Evolutionary conservation across 1,140 invertebrate species (phyloP), one percentile per base, ranked within the genome.

Genomic region (Euborellia annulipes): DNA sequence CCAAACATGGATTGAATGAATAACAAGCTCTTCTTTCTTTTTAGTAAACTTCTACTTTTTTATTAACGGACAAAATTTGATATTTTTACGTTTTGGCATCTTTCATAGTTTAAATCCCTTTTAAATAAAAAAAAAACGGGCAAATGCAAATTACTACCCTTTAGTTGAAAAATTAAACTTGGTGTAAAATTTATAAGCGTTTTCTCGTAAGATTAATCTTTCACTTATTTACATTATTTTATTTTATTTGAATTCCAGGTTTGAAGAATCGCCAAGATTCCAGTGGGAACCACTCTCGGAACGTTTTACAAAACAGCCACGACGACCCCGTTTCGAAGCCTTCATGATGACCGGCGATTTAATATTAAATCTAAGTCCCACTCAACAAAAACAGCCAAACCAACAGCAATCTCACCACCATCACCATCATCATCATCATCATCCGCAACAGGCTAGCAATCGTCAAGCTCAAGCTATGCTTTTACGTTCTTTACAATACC

Each of bases 311-410:
- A 54, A 59, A 30, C 59, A 67, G 46, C 36, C 48, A 41, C 23
- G 45, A 3, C 47, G 32, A 18, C 66, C 65, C 45, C 69, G 76
- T 55, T 92, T 85, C 65, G 90, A 94, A 65, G 85, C 88, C 17
- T 94, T 88, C 67, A 87, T 93, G 76, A 94, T 95, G 90, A 94
- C 90, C n/a, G 90, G 90, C 8, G 89, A 94, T 59, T 69, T 91
- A 50, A 93, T 94, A 62, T 70, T 95, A 42, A 93, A 92, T 64
- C 70, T 93, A 42, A 86, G 87, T 19, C 69, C 84, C 45, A 84
- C 81, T 16, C 74, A 76, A 32, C 78, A 79, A 51, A 72, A 47
- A 27, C 41, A 42, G 19, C 39, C 32, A 9, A 19, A 70, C 56
- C 66, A 68, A 54, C 66, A 67, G 53, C 61, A 68, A 50, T 59